Evolutionary conservation across 1,140 invertebrate species (phyloP), one percentile per base, ranked within the genome.

Genomic region (Aphaenogaster rudis): DNA sequence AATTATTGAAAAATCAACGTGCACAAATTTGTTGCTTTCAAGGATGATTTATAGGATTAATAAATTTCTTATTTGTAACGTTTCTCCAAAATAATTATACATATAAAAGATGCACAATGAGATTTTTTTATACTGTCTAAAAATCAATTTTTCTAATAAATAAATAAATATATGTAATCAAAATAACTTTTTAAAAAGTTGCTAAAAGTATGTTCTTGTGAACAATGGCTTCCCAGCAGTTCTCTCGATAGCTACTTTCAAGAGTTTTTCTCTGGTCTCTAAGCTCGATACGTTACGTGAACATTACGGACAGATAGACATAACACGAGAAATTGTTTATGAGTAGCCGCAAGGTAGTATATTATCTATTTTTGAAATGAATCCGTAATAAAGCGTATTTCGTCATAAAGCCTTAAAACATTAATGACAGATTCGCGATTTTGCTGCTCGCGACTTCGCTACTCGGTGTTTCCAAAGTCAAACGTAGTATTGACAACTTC

Each of bases 361-460:
- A 33, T 33, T 61, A 21, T 39, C 13, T 21, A 82, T 61, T 76
- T 63, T 76, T 63, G 2, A 76, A 84, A 72, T 52, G 36, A 36
- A 61, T 61, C 11, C 17, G 11, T 28, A 28, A 28, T 28, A 28
- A 28, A 28, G 28, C 28, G 28, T 28, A 28, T 28, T 28, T 28
- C 28, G 28, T 28, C 28, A 28, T 28, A 28, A 28, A 28, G 28
- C 28, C 28, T 28, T 28, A 28, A 28, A 28, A 28, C 28, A 28
- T 28, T 28, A 28, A 28, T 28, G 28, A 42, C 36, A n/a, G 52
- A 76, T 39, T 21, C 52, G 42, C 36, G n/a, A 57, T 54, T 63
- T 63, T 6, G 0, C 61, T 7, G 61, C 61, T 63, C 8, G 11
- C 57, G 21, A 63, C 28, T 42, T 67, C 64, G 15, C 11, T 36